Evolutionary conservation across 2,888 invertebrate species (phyloP).

Genomic region (Scaptomyza reducta): DNA sequence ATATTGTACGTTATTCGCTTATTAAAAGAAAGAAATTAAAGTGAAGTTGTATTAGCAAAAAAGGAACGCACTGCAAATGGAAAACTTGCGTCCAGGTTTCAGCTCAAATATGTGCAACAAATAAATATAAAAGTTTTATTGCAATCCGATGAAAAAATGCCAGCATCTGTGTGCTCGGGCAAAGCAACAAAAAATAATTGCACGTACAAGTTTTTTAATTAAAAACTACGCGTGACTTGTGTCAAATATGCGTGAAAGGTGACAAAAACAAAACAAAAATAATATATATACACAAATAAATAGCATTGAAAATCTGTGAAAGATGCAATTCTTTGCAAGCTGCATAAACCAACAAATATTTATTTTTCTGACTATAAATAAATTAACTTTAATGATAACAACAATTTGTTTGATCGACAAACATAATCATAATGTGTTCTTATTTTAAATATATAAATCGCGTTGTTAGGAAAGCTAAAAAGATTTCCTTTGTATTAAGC

Average conservation of each 20-base stretch:
- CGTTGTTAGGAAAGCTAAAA: too few relatives aligned
- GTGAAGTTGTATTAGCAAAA: constrained; percentile 4
- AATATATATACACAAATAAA: background rate
- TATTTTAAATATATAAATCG: too few relatives aligned
- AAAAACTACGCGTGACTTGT: constrained; percentile 74
- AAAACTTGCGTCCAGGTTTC: constrained; percentile 21
- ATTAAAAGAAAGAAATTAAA: constrained; percentile 16
- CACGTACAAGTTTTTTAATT: constrained; percentile 76
- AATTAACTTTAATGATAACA: background rate
- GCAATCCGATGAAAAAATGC: constrained; percentile 52
- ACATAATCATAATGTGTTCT: too few relatives aligned
- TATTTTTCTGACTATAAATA: background rate
- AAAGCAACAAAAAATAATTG: constrained; percentile 62
- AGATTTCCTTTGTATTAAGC: too few relatives aligned
- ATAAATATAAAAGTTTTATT: constrained; percentile 40
- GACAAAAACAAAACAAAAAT: constrained; percentile 22
- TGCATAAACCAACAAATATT: background rate
- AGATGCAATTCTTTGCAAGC: background rate
- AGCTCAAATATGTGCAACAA: constrained; percentile 29
- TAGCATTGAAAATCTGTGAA: constrained; percentile 6
- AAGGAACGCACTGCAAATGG: constrained; percentile 3
- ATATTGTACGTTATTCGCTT: constrained; percentile 42
- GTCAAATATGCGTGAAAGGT: constrained; percentile 63
- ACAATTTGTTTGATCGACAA: too few relatives aligned
- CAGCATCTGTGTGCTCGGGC: constrained; percentile 12